Conservation (phyloP, 2,888 invertebrate species). For the Diarsia brunnea region DNA sequence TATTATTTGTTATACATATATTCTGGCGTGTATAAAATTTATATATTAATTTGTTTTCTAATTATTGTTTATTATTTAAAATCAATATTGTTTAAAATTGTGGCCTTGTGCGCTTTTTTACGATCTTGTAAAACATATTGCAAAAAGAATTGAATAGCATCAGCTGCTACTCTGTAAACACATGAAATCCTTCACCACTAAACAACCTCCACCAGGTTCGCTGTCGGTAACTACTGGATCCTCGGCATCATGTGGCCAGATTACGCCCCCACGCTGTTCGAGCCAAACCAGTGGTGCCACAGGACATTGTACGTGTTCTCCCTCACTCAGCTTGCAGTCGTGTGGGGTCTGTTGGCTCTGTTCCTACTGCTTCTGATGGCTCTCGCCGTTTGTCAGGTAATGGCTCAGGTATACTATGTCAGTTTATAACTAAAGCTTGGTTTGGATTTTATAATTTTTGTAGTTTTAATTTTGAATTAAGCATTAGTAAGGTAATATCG, state of each 20-base stretch:
- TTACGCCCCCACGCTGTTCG: slow-evolving; percentile 93
- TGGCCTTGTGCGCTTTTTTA: no score
- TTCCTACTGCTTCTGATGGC: slow-evolving; percentile 91
- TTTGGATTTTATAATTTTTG: background rate
- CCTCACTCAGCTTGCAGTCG: slow-evolving; percentile 93
- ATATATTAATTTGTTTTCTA: no score
- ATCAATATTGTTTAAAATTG: no score
- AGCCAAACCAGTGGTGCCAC: slow-evolving; percentile 95
- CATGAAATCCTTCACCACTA: background rate
- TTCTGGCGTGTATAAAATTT: no score
- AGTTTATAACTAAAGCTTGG: slow-evolving; percentile 16
- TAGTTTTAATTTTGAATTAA: background rate
- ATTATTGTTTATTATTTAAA: no score
- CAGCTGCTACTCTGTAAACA: background rate
- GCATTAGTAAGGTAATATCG: background rate
- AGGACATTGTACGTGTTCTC: slow-evolving; percentile 94
- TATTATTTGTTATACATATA: no score
- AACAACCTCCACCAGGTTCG: slow-evolving; percentile 87
- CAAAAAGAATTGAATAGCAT: no score
- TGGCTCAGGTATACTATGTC: slow-evolving; percentile 59
- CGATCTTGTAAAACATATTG: no score
- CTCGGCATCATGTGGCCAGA: slow-evolving; percentile 94
- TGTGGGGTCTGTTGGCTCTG: slow-evolving; percentile 92
- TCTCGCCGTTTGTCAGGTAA: slow-evolving; percentile 92
- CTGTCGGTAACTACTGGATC: slow-evolving; percentile 95